Evolutionary conservation across 2,888 invertebrate genomes (phyloP), one percentile per base, ranked within the genome.

Genomic region (Caenorhabditis sp.): DNA sequence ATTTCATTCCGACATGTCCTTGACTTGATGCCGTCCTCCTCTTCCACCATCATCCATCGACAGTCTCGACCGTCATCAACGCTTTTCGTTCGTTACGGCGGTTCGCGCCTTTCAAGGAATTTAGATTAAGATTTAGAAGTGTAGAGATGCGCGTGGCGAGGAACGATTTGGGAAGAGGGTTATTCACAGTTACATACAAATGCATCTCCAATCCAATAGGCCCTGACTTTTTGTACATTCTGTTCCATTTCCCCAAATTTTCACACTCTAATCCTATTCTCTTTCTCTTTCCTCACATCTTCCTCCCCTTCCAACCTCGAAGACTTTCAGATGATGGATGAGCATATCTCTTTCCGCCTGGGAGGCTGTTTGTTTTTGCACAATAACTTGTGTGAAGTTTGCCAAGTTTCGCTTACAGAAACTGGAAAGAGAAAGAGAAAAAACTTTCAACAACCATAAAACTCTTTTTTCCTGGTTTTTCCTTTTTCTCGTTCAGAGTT

Each of bases 271-370:
- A 35, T 70, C 50, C 28, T 60, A 51, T 37, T 47, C 64, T 53
- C 61, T 55, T 40, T 26, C 44, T 44, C 22, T 56, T 50, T 69
- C 35, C 65, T 58, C 32, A 26, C 32, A 1, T 28, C 47, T 22
- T 40, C 51, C 4, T 58, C 44, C 58, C 35, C 55, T 58, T 64
- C 56, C 56, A 72, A 47, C 55, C 55, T 58, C 55, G 64, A 72
- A 64, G 64, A 56, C 56, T 64, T 56, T 56, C 47, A 64, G 56
- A 72, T 64, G 72, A 72, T 72, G 64, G 64, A 72, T 72, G 72
- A 64, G 72, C 72, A 72, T 64, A 72, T 58, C 72, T 20, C 56
- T 50, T 55, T 56, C 64, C 47, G 22, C 18, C 50, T 20, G 13
- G 60, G 28, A 56, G 51, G 64, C 62, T 67, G 67, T 76, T 67